Base-by-base conservation (phyloP, 2,113 vertebrate genomes). In the Zingel zingel region DNA sequence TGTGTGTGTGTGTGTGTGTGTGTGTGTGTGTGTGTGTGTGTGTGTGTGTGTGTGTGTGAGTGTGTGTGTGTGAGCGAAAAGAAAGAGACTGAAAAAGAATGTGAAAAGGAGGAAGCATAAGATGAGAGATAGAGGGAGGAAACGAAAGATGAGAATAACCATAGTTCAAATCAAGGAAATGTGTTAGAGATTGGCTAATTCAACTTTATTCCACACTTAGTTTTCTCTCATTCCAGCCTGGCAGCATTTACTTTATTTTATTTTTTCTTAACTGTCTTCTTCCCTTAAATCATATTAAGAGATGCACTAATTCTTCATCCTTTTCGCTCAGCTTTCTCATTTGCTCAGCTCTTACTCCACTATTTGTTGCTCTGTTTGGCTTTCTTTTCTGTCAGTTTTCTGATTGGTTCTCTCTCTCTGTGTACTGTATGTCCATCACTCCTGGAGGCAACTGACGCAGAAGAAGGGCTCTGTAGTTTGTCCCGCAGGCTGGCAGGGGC, bases 401-500 rank as follows among this genome's bases (percentile, higher is more conserved):
- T 85, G 64, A 82, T 75, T 78, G 62, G 27, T n/a, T 59, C 81
- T 93, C 57, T 93, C 58, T 53, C 51, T 91, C 65, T 70, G 53
- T 33, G 51, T 33, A 33, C 33, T 82, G 43, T n/a, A 15, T 36
- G 86, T 70, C 63, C 76, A 71, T 84, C 88, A 51, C 78, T 83
- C 74, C 82, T 62, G 54, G 74, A 72, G 61, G 70, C 11, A 45
- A 80, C 45, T 59, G 59, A 56, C 69, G 82, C 72, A 76, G 62
- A 51, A 68, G 67, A 62, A 61, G 74, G 48, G 77, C 62, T 89
- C 88, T 77, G 82, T 63, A 77, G 84, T 85, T 82, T 82, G 89
- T 88, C 82, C 84, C 8, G 79, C 64, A 67, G 83, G 83, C 74
- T 83, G 88, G 78, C 82, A 83, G 91, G 80, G 91, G 57, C 86